These are phyloP conservation scores for Aculops lycopersici DNA, from an alignment of 1,140 invertebrate species.

Conservation along the genomic window DNA sequence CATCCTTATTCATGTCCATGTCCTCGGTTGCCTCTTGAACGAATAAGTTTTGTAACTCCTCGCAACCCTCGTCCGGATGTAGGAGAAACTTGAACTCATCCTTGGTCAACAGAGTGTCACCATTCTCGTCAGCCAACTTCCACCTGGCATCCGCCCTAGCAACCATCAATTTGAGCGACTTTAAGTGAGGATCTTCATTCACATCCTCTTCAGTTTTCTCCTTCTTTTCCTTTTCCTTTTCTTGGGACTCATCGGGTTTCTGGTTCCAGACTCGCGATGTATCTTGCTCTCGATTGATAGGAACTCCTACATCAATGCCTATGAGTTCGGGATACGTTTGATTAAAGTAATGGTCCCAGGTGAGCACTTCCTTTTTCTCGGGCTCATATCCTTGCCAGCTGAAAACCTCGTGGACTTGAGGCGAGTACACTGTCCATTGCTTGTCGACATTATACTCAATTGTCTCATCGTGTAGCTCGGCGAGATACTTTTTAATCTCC, in stretches of 20 bases:
- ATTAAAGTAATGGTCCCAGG: conserved; percentile 57
- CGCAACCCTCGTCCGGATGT: conserved; percentile 66
- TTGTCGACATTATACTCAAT: conserved; percentile 48
- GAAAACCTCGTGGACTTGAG: conserved; percentile 10
- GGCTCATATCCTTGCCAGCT: conserved; percentile 37
- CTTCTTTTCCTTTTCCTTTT: too few relatives aligned
- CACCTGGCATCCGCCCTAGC: conserved; percentile 45
- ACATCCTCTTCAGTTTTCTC: conserved; percentile 13
- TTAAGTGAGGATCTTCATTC: not conserved
- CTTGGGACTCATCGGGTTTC: too few relatives aligned
- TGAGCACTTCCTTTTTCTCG: conserved; percentile 34
- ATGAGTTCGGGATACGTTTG: conserved; percentile 33
- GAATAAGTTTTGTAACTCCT: conserved; percentile 54
- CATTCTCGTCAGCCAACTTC: conserved; percentile 33
- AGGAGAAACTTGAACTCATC: conserved; percentile 70
- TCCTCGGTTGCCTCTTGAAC: conserved; percentile 79
- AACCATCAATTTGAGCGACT: not conserved
- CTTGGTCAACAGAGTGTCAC: conserved; percentile 37
- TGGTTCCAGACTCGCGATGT: too few relatives aligned
- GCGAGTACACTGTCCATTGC: conserved; percentile 34
- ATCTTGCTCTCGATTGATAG: too few relatives aligned
- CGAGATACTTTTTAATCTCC: conserved; percentile 61
- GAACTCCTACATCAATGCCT: too few relatives aligned
- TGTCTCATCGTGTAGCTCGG: conserved; percentile 31
- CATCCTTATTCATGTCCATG: conserved; percentile 80